A percentile compares a stretch with the other conserved stretches of the same genome.
phyloP scores from a whole-genome alignment of 2,888 invertebrate species.

The Eilema griseolum region DNA sequence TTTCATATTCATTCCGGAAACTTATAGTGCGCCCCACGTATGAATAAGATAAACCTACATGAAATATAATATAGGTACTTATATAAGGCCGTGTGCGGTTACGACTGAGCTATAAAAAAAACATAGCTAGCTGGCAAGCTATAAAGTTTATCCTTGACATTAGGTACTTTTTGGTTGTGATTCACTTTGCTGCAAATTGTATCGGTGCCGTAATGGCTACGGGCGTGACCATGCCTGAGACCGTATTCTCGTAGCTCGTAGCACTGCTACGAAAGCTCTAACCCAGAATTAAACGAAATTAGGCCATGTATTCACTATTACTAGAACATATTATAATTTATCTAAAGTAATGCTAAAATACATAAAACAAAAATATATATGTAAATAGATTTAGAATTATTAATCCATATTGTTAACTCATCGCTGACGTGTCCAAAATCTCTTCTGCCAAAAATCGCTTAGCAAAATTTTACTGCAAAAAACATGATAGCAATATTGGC shows the following conservation, averaged over 20 bases:
- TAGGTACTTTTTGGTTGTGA: slow-evolving; percentile 22
- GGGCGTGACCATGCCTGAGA: slow-evolving; percentile 43
- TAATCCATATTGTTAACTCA: too few relatives aligned
- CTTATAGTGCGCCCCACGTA: too few relatives aligned
- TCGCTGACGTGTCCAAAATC: too few relatives aligned
- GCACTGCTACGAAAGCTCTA: slow-evolving; percentile 24
- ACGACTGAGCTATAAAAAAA: neutral
- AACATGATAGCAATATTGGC: too few relatives aligned
- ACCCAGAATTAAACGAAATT: neutral
- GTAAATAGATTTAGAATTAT: too few relatives aligned
- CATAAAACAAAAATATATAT: too few relatives aligned
- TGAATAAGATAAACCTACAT: neutral
- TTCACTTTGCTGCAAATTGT: slow-evolving; percentile 42
- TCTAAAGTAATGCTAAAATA: too few relatives aligned
- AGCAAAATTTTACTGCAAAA: too few relatives aligned
- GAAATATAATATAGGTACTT: neutral
- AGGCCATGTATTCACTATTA: neutral
- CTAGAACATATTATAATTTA: too few relatives aligned
- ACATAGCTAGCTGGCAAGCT: neutral
- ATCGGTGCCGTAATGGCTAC: slow-evolving; percentile 43
- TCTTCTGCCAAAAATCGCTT: too few relatives aligned
- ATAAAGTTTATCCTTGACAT: slow-evolving; percentile 33
- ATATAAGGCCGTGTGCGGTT: neutral
- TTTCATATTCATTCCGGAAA: too few relatives aligned
- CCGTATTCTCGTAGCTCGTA: slow-evolving; percentile 32